Percentiles rank a stretch among this genome's conserved stretches.
These are phyloP conservation scores for Anseranas semipalmata DNA, from an alignment of 2,113 vertebrate genomes.

Conservation along the genomic window DNA sequence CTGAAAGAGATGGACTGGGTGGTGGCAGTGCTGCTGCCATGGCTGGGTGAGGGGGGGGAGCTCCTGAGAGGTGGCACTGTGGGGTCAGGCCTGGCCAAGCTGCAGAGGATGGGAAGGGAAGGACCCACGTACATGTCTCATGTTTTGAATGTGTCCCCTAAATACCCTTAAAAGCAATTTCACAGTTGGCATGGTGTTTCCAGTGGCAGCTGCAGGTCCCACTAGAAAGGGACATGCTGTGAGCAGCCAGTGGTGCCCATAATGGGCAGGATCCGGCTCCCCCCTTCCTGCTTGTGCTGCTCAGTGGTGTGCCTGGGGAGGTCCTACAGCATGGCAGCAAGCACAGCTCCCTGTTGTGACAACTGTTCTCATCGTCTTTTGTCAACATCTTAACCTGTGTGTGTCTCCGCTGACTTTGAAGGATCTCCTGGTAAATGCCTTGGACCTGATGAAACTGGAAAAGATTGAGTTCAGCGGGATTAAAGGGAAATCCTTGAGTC, in stretches of 20 bases:
- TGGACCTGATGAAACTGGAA: constrained; percentile 88
- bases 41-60: not conserved
- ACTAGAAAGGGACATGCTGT: not conserved
- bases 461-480: constrained; percentile 90
- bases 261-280: not conserved
- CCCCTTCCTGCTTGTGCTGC: not conserved
- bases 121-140: too few relatives aligned
- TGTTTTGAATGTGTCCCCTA: not conserved
- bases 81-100: not conserved
- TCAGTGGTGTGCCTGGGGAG: not conserved
- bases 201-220: not conserved
- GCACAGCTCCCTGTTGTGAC: fast-evolving
- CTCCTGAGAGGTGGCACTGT: not conserved
- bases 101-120: not conserved
- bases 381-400: not conserved
- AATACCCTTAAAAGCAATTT: not conserved
- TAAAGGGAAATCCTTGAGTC: constrained; percentile 82
- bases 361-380: not conserved
- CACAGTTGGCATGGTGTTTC: not conserved
- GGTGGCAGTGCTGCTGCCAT: not conserved
- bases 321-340: not conserved
- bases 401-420: constrained; percentile 48
- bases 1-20: not conserved
- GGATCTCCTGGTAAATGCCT: constrained; percentile 81
- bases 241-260: not conserved